phyloP scores from a whole-genome alignment of 2,888 invertebrate genomes.

The Chironomus riparius region DNA sequence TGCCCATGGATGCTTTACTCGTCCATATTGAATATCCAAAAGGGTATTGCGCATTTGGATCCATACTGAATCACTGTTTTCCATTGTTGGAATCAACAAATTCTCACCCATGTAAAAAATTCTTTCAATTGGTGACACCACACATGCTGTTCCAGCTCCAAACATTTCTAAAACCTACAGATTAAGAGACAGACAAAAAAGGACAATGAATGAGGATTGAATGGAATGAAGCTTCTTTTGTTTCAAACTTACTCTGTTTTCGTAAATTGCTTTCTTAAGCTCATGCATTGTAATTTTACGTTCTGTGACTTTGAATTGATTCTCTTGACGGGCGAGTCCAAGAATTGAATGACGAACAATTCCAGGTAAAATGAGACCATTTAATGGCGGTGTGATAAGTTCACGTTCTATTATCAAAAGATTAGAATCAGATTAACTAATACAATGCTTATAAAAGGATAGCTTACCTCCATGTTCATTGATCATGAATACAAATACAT shows the following conservation, averaged over 20 bases:
- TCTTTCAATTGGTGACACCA: constrained; percentile 83
- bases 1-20: constrained; percentile 69
- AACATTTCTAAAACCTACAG: constrained; percentile 88
- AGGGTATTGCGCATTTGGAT: constrained; percentile 65
- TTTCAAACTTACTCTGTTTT: constrained; percentile 65
- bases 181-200: constrained; percentile 29
- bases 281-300: constrained; percentile 75
- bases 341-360: constrained; percentile 84
- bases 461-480: constrained; percentile 78
- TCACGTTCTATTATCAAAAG: constrained; percentile 62
- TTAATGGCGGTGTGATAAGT: constrained; percentile 84
- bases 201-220: neutral
- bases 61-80: constrained; percentile 63
- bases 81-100: constrained; percentile 63
- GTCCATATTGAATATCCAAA: constrained; percentile 83
- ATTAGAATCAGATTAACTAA: constrained; percentile 13
- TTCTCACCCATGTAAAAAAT: constrained; percentile 67
- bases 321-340: constrained; percentile 71
- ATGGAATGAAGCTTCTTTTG: too few species aligned
- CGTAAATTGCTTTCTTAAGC: constrained; percentile 59
- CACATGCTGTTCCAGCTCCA: constrained; percentile 95
- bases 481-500: constrained; percentile 80
- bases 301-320: constrained; percentile 75
- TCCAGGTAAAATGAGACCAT: constrained; percentile 91
- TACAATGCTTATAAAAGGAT: constrained; percentile 28